Evolutionary conservation across 2,113 vertebrate species (phyloP).

Genomic region (cattle (Bos taurus)): DNA sequence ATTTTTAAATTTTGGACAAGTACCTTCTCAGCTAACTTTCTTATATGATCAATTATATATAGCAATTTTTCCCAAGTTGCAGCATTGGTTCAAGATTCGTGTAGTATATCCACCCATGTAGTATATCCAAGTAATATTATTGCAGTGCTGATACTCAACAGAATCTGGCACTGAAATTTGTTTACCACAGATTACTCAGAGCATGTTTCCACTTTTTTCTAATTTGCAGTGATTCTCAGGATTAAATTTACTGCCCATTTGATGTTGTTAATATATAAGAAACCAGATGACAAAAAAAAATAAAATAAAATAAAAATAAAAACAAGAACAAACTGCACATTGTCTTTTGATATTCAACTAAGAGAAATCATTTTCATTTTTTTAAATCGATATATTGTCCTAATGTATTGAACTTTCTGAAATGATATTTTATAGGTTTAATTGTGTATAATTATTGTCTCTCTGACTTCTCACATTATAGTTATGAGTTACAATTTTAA

Average conservation of each 20-base stretch:
- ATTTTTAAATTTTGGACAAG: background rate
- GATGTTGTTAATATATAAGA: background rate
- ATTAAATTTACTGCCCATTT: background rate
- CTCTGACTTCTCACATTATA: background rate
- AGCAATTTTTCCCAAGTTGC: background rate
- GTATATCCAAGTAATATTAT: background rate
- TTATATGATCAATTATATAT: background rate
- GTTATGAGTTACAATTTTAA: background rate
- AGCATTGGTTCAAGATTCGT: background rate
- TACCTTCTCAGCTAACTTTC: background rate
- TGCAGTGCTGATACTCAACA: background rate
- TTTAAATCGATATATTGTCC: background rate
- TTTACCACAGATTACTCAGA: background rate
- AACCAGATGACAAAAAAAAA: background rate
- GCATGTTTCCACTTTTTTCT: background rate
- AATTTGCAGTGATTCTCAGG: background rate
- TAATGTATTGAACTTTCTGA: background rate
- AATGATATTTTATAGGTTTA: background rate
- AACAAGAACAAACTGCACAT: background rate
- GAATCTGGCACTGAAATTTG: background rate
- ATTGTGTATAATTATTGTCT: background rate
- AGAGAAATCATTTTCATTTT: background rate
- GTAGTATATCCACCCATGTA: background rate
- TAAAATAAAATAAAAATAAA: background rate
- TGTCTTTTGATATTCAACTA: background rate